Conservation (phyloP, 1,140 invertebrate species). For the Zaprionus camerounensis region DNA sequence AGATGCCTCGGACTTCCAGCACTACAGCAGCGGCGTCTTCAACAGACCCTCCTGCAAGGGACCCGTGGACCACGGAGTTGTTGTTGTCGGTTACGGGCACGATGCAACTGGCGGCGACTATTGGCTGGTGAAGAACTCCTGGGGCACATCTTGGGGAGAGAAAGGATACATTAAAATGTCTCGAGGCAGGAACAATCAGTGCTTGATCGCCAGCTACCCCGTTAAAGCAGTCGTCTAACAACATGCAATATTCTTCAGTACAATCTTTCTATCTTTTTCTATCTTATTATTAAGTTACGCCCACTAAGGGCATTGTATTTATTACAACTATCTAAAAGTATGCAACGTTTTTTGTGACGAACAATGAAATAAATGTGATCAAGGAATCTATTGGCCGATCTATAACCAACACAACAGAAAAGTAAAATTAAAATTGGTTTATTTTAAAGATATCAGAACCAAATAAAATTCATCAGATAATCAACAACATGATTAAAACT, state of each 20-base stretch:
- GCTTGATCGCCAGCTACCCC: slow-evolving; percentile 17
- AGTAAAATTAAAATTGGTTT: no score
- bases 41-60: slow-evolving; percentile 56
- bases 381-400: no score
- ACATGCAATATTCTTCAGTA: not conserved
- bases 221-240: not conserved
- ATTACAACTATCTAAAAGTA: not conserved
- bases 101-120: slow-evolving; percentile 85
- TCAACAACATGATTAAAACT: no score
- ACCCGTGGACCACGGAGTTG: slow-evolving; percentile 85
- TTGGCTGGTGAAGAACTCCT: slow-evolving; percentile 88
- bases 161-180: slow-evolving; percentile 87
- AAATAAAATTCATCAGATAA: no score
- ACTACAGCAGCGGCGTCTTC: slow-evolving; percentile 17
- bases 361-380: no score
- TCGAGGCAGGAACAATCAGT: slow-evolving; percentile 82
- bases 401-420: no score
- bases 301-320: not conserved
- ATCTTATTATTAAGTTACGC: not conserved
- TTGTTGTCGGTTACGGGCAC: slow-evolving; percentile 91
- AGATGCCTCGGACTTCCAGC: slow-evolving; percentile 8
- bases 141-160: slow-evolving; percentile 86
- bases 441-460: no score
- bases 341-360: not conserved
- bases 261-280: not conserved